Percentiles rank a stretch among this genome's conserved stretches.
phyloP scores from a whole-genome alignment of 2,113 vertebrate genomes.

The Hydrolagus affinis region DNA sequence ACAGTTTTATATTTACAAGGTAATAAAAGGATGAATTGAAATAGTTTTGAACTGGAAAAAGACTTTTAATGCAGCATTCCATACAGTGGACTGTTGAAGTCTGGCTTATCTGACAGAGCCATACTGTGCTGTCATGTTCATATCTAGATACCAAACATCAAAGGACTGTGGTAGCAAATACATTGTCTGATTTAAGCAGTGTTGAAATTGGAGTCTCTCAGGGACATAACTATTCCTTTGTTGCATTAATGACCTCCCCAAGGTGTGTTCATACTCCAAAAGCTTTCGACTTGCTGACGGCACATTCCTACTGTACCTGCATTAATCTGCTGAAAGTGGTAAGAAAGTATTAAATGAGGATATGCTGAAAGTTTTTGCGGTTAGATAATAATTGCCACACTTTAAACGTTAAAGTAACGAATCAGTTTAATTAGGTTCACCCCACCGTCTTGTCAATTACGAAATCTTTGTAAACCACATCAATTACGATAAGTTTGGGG shows the following conservation, averaged over 20 bases:
- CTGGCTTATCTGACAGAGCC: conserved; percentile 5
- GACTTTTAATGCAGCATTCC: not conserved
- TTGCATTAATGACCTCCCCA: not conserved
- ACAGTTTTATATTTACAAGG: no score
- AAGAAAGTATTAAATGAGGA: conserved; percentile 8
- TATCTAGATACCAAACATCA: not conserved
- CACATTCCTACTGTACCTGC: conserved; percentile 5
- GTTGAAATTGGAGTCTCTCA: conserved; percentile 6
- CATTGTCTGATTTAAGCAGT: not conserved
- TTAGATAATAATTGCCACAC: not conserved
- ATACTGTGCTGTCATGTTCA: not conserved
- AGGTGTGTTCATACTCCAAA: not conserved
- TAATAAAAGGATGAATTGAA: no score
- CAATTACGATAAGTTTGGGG: not conserved
- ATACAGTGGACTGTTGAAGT: not conserved
- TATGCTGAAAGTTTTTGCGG: conserved; percentile 2
- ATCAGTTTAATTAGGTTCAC: not conserved
- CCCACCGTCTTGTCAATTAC: not conserved
- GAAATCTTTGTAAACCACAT: not conserved
- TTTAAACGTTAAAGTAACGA: not conserved
- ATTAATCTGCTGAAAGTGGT: not conserved
- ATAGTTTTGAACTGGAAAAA: not conserved
- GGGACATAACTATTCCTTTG: conserved; percentile 1
- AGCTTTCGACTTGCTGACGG: not conserved
- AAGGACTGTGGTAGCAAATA: not conserved